Base-by-base conservation (phyloP, 2,888 invertebrate genomes). In the Mycogona germanica region DNA sequence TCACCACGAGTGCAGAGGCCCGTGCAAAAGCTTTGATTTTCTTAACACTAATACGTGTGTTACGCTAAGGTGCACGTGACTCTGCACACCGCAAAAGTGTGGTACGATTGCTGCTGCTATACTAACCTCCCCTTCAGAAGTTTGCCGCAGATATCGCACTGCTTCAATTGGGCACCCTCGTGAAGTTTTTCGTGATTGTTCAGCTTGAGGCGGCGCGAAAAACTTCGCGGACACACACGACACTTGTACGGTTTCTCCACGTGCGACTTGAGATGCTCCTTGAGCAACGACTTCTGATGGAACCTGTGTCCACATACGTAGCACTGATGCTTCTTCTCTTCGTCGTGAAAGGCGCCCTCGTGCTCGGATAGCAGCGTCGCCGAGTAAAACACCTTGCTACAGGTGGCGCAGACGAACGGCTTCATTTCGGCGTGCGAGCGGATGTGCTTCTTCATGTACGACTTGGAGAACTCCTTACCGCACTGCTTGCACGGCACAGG, bases 391-490 rank as follows among this genome's bases (percentile, higher is more conserved):
- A 51, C 51, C 29, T 51, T 51, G 37, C 42, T 28, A 26, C 51
- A 51, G 14, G 51, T 51, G 25, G 51, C 23, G 35, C 51, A 51
- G 17, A 51, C 51, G 37, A 41, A 51, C 17, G 51, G 51, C 37
- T 51, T 51, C 51, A 51, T 51, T 51, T 51, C 51, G 51, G 51
- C 51, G 17, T 51, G 51, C 6, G 40, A 41, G 7, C 51, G 14
- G 5, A 51, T 51, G 51, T 51, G 51, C 42, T 51, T 51, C 51
- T 51, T 51, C 51, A 51, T 51, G 41, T 51, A 51, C n/a, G 51
- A 51, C 28, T 51, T 51, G 25, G 51, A 51, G 6, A 51, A 51
- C 41, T 51, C 51, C 41, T 51, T 51, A 17, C 51, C 51, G 41
- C 51, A 51, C 19, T 51, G 51, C 28, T 51, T 51, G 51, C 51